Percentiles rank a stretch among this genome's conserved stretches.
phyloP scores from a whole-genome alignment of 2,888 invertebrate genomes.

The Lordiphosa fenestrarum region DNA sequence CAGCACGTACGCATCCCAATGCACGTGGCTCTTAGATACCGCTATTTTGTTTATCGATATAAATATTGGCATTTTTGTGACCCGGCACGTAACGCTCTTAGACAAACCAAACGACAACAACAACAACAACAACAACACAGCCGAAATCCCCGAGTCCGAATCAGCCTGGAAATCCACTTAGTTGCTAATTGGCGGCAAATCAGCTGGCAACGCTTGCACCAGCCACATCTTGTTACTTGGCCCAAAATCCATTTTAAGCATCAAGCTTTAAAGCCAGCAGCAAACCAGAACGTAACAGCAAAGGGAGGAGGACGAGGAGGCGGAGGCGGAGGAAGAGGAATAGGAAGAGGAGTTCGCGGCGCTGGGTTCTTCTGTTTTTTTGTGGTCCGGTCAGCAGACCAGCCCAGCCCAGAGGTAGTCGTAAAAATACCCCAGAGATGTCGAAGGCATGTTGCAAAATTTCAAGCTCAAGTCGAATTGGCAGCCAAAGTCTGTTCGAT shows the following conservation, averaged over 20 bases:
- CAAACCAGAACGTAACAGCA: neutral
- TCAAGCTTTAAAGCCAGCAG: conserved; percentile 7
- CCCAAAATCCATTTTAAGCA: conserved; percentile 18
- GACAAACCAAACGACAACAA: conserved; percentile 3
- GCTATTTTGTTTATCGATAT: conserved; percentile 71
- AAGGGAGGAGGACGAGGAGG: too few species aligned
- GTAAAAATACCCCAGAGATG: conserved; percentile 73
- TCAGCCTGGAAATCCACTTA: conserved; percentile 61
- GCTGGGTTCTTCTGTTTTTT: conserved; percentile 1
- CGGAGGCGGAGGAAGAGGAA: neutral
- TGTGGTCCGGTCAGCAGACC: conserved; percentile 11
- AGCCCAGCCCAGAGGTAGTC: conserved; percentile 51
- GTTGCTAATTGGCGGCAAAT: conserved; percentile 71
- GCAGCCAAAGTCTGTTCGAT: conserved; percentile 51
- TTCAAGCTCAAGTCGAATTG: conserved; percentile 68
- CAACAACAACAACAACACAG: neutral
- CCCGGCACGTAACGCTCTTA: conserved; percentile 56
- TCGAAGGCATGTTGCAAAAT: conserved; percentile 75
- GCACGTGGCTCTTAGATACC: conserved; percentile 44
- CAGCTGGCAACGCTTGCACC: conserved; percentile 42
- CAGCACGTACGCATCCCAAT: conserved; percentile 35
- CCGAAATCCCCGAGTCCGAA: conserved; percentile 2
- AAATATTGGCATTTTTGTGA: conserved; percentile 65
- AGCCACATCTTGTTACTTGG: conserved; percentile 57
- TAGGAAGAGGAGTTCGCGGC: neutral